These are phyloP conservation scores for Streptopelia turtur DNA, from an alignment of 2,797 vertebrate species.

Conservation along the genomic window DNA sequence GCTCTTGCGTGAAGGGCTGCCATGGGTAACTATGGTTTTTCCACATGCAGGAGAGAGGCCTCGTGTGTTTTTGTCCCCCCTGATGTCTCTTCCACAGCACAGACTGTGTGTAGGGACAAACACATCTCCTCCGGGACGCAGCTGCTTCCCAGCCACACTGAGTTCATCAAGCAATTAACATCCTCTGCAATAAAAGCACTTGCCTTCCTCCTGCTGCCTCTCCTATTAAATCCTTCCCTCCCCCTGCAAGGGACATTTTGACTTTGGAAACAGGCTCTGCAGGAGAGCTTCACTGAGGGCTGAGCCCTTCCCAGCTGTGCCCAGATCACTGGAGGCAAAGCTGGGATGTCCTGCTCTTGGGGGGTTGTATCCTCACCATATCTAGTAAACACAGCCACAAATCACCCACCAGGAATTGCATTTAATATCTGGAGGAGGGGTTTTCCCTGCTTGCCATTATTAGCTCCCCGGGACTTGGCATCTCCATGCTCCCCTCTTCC, in stretches of 20 bases:
- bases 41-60: not conserved
- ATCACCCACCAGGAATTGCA: not conserved
- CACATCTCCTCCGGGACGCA: not conserved
- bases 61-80: not conserved
- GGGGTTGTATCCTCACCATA: not conserved
- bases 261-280: not conserved
- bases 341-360: not conserved
- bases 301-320: not conserved
- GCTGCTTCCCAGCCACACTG: not conserved
- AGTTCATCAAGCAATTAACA: not conserved
- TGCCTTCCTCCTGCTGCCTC: not conserved
- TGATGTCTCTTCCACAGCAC: rapidly evolving
- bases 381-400: not conserved
- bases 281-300: not conserved
- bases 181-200: not conserved
- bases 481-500: not conserved
- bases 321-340: not conserved
- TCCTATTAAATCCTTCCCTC: not conserved
- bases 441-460: not conserved
- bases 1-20: not conserved
- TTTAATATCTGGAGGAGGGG: too few relatives aligned
- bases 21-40: rapidly evolving
- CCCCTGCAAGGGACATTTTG: not conserved
- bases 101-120: not conserved
- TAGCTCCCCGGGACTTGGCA: constrained; percentile 51